A percentile compares a stretch with the other conserved stretches of the same genome.
Evolutionary conservation across 2,888 invertebrate genomes (phyloP).

Genomic region (Scotopteryx bipunctaria): DNA sequence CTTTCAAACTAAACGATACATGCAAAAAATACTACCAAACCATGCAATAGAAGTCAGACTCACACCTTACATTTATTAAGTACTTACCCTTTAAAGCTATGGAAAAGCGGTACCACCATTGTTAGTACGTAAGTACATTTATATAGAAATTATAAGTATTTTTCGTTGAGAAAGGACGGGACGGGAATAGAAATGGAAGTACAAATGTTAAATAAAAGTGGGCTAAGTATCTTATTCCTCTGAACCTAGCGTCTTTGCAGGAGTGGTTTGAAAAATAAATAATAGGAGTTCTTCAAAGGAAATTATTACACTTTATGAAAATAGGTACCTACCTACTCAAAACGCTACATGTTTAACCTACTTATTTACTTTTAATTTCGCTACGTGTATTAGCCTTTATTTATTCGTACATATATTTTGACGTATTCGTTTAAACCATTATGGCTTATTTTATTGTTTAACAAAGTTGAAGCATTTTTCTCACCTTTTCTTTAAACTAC

Average conservation of each 20-base stretch:
- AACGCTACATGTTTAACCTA: neutral
- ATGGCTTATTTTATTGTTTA: neutral
- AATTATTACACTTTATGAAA: neutral
- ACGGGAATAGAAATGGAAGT: constrained; percentile 10
- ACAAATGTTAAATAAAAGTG: constrained; percentile 8
- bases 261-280: neutral
- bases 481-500: too few relatives aligned
- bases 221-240: neutral
- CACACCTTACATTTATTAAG: constrained; percentile 4
- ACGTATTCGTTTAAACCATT: too few relatives aligned
- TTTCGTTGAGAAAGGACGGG: constrained; percentile 2
- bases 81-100: constrained; percentile 13
- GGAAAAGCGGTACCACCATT: constrained; percentile 13
- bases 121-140: neutral
- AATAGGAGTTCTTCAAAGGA: neutral
- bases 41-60: constrained; percentile 20
- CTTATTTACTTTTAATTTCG: neutral
- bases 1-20: constrained; percentile 3
- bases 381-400: too few relatives aligned
- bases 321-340: neutral
- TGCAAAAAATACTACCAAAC: neutral
- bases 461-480: too few relatives aligned
- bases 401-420: too few relatives aligned
- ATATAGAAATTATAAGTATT: neutral
- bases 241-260: neutral